Evolutionary conservation across 2,113 vertebrate genomes (phyloP), one percentile per base, ranked within the genome.

Genomic region (Erinaceus europaeus): DNA sequence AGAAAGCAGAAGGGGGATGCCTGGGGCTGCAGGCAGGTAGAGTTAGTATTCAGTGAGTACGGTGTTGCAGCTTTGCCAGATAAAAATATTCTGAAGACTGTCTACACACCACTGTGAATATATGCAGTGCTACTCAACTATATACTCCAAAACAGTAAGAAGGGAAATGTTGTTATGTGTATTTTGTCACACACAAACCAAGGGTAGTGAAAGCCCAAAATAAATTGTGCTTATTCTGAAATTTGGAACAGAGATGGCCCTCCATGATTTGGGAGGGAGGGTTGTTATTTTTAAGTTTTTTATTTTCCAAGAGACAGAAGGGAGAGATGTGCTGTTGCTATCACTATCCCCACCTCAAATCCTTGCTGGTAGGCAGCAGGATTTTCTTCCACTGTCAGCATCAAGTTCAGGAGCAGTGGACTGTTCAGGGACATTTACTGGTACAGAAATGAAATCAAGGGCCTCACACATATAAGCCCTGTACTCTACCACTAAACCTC

Each of bases 1-100:
- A 67, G 78, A 40, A 72, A 20, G 38, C 9, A 84, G 50, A 18
- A 52, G 4, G 3, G 21, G 38, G 20, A 59, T 52, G 75, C 4
- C 53, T 27, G 55, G 23, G 3, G 36, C 7, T n/a, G 36, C 3
- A 2, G 2, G 2, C 1, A 27, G 2, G 23, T 4, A 2, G 7
- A 46, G 7, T 61, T 6, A 32, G 42, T 14, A 11, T 83, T 68
- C 73, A 42, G n/a, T 5, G 20, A 25, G 3, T 1, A 29, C 1
- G n/a, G 29, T 75, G 34, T 65, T 80, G 36, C n/a, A 38, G 5
- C 44, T 48, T n/a, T 76, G 46, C 48, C 42, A 44, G 42, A 32
- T 57, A 46, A 65, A 18, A 38, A 82, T 3, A n/a, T 6, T 59
- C 34, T n/a, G 62, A 12, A 62, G 15, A 57, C 0, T 25, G 6